Conservation (phyloP, 2,797 vertebrate genomes). For the Accipiter minullus region DNA sequence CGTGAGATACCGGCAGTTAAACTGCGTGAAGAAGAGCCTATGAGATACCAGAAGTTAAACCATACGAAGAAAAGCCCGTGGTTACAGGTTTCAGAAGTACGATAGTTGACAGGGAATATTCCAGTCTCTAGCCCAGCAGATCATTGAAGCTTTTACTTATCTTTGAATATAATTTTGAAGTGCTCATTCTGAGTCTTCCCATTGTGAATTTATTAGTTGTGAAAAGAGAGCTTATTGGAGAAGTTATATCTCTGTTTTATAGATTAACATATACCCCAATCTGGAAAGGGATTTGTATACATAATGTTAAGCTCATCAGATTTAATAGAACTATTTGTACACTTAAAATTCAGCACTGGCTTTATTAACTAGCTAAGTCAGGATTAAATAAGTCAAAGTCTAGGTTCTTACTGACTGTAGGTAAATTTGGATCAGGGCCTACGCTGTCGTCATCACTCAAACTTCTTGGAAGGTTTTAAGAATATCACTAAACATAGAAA, state of each 20-base stretch:
- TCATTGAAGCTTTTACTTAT: neutral
- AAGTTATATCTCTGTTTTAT: neutral
- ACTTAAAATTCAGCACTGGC: constrained; percentile 41
- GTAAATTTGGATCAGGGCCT: neutral
- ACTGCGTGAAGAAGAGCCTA: neutral
- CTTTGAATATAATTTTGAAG: neutral
- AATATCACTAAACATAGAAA: neutral
- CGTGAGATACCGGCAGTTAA: neutral
- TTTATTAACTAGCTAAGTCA: constrained; percentile 34
- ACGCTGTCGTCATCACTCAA: neutral
- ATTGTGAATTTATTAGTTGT: neutral
- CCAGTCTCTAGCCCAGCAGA: neutral
- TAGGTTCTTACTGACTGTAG: constrained; percentile 12
- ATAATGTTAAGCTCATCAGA: constrained; percentile 4
- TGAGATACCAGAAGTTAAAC: neutral
- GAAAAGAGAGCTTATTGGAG: neutral
- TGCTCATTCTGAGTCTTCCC: neutral
- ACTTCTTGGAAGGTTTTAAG: neutral
- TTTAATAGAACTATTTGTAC: neutral
- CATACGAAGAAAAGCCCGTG: fast-evolving
- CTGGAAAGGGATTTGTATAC: constrained; percentile 37
- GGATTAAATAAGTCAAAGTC: constrained; percentile 34
- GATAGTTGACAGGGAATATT: neutral
- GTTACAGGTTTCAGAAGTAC: neutral
- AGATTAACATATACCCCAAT: neutral